These are phyloP conservation scores for Peromyscus polionotus DNA, from an alignment of 2,113 vertebrate species.

Conservation along the genomic window DNA sequence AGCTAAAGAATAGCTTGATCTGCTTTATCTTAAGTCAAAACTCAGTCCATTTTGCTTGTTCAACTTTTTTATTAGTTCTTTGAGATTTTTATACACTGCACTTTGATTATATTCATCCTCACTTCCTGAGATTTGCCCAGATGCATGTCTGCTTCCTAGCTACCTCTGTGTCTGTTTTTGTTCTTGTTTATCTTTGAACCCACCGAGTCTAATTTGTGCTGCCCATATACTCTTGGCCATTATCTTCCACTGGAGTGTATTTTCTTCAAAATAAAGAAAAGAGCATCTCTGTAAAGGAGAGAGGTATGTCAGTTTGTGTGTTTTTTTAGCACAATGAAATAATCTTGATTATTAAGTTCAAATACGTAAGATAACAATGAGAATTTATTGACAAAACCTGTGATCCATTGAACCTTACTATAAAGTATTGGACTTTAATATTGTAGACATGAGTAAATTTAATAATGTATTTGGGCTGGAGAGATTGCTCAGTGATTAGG, in stretches of 20 bases:
- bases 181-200: background rate
- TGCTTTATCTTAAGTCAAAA: background rate
- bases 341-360: background rate
- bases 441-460: background rate
- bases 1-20: background rate
- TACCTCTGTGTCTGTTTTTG: background rate
- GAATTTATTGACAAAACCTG: background rate
- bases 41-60: background rate
- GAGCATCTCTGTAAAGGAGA: background rate
- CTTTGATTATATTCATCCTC: background rate
- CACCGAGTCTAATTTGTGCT: background rate
- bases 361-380: background rate
- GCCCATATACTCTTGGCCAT: background rate
- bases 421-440: background rate
- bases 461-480: background rate
- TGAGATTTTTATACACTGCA: background rate
- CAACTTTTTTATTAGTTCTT: background rate
- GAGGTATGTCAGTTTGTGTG: background rate
- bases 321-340: background rate
- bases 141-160: background rate
- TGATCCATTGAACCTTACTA: background rate
- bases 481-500: background rate
- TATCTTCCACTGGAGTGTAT: no score
- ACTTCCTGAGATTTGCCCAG: background rate
- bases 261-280: constrained; percentile 3